phyloP scores from a whole-genome alignment of 2,113 vertebrate genomes.

The Pionites leucogaster region DNA sequence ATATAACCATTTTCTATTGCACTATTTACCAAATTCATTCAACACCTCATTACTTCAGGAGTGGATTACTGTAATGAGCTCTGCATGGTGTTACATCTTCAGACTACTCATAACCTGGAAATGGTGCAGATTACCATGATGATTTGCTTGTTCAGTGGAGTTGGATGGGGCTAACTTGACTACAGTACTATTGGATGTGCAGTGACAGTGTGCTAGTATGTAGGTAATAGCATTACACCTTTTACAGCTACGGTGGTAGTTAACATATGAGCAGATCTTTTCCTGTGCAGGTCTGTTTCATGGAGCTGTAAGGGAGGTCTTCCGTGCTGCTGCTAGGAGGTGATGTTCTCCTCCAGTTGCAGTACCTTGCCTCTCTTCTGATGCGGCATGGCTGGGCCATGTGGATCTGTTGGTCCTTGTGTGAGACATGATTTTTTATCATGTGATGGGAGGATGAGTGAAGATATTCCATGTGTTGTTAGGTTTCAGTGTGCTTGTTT shows the following conservation, averaged over 20 bases:
- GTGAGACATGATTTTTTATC: rapidly evolving
- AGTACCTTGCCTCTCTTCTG: not conserved
- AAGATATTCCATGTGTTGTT: not conserved
- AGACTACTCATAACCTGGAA: not conserved
- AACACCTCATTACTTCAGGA: not conserved
- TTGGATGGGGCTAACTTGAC: not conserved
- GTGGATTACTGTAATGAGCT: not conserved
- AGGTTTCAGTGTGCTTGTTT: not conserved
- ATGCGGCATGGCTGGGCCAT: not conserved
- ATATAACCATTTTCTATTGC: not conserved
- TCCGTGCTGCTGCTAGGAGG: not conserved
- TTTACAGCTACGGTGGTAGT: not conserved
- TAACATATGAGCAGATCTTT: not conserved
- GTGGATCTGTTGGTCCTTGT: not conserved
- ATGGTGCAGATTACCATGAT: not conserved
- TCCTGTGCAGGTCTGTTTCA: not conserved
- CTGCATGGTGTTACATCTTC: not conserved
- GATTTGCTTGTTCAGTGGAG: not conserved
- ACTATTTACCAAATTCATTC: not conserved
- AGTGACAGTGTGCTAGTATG: not conserved
- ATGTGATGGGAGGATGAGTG: not conserved
- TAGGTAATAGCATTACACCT: not conserved
- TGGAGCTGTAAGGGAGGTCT: not conserved
- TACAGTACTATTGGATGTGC: not conserved
- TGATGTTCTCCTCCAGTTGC: not conserved